Percentiles rank a stretch among this genome's conserved stretches.
Conservation (phyloP, 1,140 invertebrate species). For the Colletes latitarsis region DNA sequence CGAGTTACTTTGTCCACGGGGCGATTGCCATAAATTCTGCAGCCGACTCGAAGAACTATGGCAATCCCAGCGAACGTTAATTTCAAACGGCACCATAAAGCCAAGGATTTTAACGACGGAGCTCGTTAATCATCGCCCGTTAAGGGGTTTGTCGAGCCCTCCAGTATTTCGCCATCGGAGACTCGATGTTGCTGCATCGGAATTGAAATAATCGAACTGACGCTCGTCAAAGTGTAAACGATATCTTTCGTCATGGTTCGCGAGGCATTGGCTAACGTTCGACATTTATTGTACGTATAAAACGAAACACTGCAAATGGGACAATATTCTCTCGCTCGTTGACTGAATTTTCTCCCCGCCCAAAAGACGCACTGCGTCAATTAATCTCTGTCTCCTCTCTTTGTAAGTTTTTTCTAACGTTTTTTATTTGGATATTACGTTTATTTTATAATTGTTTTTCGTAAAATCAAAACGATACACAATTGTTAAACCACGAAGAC, state of each 20-base stretch:
- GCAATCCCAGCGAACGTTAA: background rate
- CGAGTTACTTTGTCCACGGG: background rate
- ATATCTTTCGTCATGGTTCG: background rate
- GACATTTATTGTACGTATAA: background rate
- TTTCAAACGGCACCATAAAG: slow-evolving; percentile 6
- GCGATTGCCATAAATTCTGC: slow-evolving; percentile 5
- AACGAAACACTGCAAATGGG: too few relatives aligned
- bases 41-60: background rate
- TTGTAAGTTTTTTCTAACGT: too few relatives aligned
- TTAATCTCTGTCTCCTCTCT: too few relatives aligned
- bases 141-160: background rate
- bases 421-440: too few relatives aligned
- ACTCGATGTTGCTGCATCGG: background rate
- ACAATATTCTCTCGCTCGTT: background rate
- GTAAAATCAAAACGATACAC: too few relatives aligned
- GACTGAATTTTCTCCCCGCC: too few relatives aligned
- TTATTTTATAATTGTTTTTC: too few relatives aligned
- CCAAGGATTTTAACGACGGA: slow-evolving; percentile 12
- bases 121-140: slow-evolving; percentile 31
- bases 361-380: too few relatives aligned
- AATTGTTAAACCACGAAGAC: too few relatives aligned
- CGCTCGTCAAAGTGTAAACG: slow-evolving; percentile 8
- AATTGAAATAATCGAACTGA: background rate
- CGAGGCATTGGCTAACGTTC: background rate
- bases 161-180: background rate